Evolutionary conservation across 2,888 invertebrate genomes (phyloP).

Genomic region (Gnatocerus cornutus): DNA sequence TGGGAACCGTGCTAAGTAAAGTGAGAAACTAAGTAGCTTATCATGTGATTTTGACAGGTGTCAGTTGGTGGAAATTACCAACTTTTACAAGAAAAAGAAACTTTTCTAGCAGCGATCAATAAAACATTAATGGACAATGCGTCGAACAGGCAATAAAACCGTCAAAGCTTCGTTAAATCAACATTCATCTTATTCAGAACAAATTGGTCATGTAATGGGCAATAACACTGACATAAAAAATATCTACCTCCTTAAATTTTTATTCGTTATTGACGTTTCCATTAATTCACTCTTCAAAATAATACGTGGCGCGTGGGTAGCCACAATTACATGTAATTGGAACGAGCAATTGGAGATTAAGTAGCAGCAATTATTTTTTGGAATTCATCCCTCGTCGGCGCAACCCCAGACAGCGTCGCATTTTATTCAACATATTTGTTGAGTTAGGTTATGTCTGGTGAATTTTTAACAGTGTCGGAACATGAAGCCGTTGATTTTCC

Average conservation of each 20-base stretch:
- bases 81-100: too few species aligned
- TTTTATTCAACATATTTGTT: constrained; percentile 53
- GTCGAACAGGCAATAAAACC: neutral
- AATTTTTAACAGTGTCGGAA: constrained; percentile 54
- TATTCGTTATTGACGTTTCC: neutral
- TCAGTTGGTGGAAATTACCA: too few species aligned
- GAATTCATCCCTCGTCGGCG: constrained; percentile 12
- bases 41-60: too few species aligned
- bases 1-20: too few species aligned
- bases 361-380: too few species aligned
- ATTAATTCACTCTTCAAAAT: neutral
- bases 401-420: constrained; percentile 20
- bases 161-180: neutral
- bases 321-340: neutral
- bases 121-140: neutral
- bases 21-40: too few species aligned
- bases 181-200: neutral
- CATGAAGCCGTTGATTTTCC: constrained; percentile 58
- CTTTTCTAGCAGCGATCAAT: neutral
- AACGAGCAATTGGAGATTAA: neutral
- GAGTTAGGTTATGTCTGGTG: constrained; percentile 58
- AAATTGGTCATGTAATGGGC: constrained; percentile 2
- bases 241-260: neutral
- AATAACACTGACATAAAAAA: neutral
- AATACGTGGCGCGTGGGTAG: neutral